These are phyloP conservation scores for Physeter macrocephalus DNA, from an alignment of 2,113 vertebrate species.

Conservation along the genomic window DNA sequence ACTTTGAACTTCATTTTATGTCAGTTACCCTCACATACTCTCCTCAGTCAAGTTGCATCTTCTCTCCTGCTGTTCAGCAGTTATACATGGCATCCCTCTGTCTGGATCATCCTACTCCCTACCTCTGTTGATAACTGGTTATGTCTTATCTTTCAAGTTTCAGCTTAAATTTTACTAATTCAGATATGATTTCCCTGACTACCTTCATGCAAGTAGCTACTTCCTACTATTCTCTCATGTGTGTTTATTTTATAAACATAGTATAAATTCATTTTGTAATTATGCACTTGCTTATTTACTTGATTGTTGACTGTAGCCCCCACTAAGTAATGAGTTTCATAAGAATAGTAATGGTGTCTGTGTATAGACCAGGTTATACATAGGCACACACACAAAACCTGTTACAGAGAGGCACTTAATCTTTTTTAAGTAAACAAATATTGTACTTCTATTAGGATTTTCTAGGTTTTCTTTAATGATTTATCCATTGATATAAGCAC, in stretches of 20 bases:
- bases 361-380: not conserved
- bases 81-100: fast-evolving
- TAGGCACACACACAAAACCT: not conserved
- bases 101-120: not conserved
- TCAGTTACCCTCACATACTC: not conserved
- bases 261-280: not conserved
- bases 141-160: not conserved
- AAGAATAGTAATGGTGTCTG: not conserved
- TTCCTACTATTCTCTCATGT: not conserved
- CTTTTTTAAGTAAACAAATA: not conserved
- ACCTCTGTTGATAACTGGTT: too few relatives aligned
- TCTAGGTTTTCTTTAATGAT: not conserved
- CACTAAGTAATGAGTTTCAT: not conserved
- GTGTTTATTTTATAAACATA: not conserved
- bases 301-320: not conserved
- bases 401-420: not conserved
- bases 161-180: not conserved
- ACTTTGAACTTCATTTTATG: not conserved
- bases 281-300: not conserved
- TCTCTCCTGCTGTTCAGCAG: not conserved
- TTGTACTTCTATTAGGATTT: not conserved
- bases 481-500: not conserved
- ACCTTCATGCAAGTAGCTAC: not conserved
- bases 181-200: fast-evolving
- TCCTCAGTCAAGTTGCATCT: not conserved